Conservation (phyloP, 2,113 vertebrate species). For the Mesitornis unicolor region DNA sequence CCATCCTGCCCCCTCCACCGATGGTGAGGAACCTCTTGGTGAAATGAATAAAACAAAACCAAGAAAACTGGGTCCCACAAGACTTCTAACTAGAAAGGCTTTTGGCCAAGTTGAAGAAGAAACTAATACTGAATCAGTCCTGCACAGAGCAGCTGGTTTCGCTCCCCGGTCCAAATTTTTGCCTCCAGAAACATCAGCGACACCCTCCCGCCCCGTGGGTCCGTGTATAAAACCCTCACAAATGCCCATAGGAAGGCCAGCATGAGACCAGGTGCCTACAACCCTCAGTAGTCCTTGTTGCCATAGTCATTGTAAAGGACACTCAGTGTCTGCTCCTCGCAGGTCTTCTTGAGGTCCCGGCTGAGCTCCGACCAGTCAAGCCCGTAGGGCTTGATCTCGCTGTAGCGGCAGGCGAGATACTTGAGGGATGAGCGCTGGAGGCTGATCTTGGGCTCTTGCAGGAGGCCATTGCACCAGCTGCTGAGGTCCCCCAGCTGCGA, state of each 20-base stretch:
- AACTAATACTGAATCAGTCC: conserved; percentile 31
- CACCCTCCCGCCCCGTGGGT: neutral
- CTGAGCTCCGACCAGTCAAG: conserved; percentile 91
- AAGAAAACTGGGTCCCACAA: conserved; percentile 44
- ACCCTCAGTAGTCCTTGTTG: conserved; percentile 88
- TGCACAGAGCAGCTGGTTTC: neutral
- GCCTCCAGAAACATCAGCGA: conserved; percentile 1
- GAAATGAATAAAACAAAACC: conserved; percentile 49
- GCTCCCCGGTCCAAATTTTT: neutral
- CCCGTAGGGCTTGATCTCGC: conserved; percentile 91
- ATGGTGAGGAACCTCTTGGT: conserved; percentile 33
- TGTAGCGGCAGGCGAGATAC: conserved; percentile 94
- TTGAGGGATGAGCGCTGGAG: conserved; percentile 87
- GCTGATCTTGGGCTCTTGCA: conserved; percentile 92
- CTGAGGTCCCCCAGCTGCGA: conserved; percentile 92
- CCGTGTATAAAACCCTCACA: conserved; percentile 50
- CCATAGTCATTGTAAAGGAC: conserved; percentile 96
- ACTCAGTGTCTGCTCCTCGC: conserved; percentile 90
- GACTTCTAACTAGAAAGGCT: conserved; percentile 45
- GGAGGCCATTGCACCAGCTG: conserved; percentile 89
- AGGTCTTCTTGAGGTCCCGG: conserved; percentile 91
- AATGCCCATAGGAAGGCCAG: neutral
- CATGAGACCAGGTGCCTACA: neutral
- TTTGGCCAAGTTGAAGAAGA: conserved; percentile 29
- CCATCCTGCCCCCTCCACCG: neutral